Evolutionary conservation across 2,888 invertebrate genomes (phyloP).

Genomic region (Leucophenga montana): DNA sequence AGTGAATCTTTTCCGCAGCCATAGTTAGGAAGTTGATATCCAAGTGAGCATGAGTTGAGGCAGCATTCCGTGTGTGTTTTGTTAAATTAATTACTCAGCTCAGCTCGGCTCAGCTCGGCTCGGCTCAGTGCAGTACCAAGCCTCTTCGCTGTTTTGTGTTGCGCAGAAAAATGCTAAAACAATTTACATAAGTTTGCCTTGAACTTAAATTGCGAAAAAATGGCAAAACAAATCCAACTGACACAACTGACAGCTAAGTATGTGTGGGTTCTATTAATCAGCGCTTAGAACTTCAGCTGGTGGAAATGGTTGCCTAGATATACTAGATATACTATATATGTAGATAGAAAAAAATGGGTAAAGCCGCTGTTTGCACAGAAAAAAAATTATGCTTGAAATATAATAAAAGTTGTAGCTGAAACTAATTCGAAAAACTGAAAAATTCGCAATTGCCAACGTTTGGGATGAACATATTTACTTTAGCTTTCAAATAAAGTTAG

Average conservation of each 20-base stretch:
- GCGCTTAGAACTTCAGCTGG: neutral
- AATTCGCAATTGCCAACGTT: too few species aligned
- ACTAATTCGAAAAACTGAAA: neutral
- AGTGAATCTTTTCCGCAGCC: too few species aligned
- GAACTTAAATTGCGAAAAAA: constrained; percentile 19
- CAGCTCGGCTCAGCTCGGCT: neutral
- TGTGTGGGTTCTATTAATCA: constrained; percentile 21
- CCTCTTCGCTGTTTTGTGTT: neutral
- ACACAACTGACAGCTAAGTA: neutral
- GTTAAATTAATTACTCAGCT: constrained; percentile 6
- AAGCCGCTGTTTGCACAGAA: neutral
- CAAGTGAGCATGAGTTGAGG: too few species aligned
- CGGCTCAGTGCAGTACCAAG: neutral
- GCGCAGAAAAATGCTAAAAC: constrained; percentile 10
- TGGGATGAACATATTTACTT: too few species aligned
- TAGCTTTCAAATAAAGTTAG: too few species aligned
- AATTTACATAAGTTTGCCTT: constrained; percentile 26
- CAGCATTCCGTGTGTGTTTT: neutral
- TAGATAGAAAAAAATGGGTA: neutral
- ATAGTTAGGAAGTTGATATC: too few species aligned
- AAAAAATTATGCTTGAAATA: neutral
- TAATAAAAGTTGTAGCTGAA: neutral
- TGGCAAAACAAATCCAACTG: neutral
- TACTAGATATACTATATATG: too few species aligned
- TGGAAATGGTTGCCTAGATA: too few species aligned